phyloP scores from a whole-genome alignment of 2,888 invertebrate genomes.

The Elegia similella region DNA sequence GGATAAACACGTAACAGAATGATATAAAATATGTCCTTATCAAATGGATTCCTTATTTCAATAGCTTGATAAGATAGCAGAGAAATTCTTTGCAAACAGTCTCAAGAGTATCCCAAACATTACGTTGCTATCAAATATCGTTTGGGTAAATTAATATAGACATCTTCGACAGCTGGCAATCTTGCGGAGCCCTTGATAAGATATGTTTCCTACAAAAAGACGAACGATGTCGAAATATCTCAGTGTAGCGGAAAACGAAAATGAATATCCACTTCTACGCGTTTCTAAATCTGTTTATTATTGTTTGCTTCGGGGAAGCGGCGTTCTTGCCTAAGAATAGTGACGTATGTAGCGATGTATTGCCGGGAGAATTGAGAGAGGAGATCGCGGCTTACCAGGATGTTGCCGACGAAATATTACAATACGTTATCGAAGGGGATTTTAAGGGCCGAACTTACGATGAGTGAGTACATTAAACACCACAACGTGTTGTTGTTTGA shows the following conservation, averaged over 20 bases:
- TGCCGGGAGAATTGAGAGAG: conserved; percentile 68
- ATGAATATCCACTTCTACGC: conserved; percentile 46
- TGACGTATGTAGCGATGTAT: conserved; percentile 51
- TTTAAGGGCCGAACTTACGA: conserved; percentile 81
- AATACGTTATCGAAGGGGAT: conserved; percentile 72
- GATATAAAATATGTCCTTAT: neutral
- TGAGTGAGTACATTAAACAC: conserved; percentile 53
- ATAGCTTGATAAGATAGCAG: neutral
- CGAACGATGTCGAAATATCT: conserved; percentile 34
- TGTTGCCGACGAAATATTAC: conserved; percentile 74
- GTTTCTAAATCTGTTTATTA: conserved; percentile 41
- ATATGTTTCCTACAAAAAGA: conserved; percentile 36
- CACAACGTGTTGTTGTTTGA: neutral
- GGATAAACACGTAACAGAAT: neutral
- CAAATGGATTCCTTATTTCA: neutral
- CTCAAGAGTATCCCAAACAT: conserved; percentile 29
- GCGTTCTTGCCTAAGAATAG: conserved; percentile 45
- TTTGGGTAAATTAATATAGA: conserved; percentile 35
- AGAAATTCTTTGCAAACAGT: conserved; percentile 13
- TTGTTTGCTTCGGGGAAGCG: conserved; percentile 43
- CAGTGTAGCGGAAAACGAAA: conserved; percentile 34
- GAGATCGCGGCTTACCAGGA: conserved; percentile 83
- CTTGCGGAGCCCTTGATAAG: conserved; percentile 23
- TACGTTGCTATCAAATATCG: conserved; percentile 38
- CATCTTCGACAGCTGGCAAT: conserved; percentile 37